phyloP scores from a whole-genome alignment of 2,113 vertebrate genomes.

The Neogale vison region DNA sequence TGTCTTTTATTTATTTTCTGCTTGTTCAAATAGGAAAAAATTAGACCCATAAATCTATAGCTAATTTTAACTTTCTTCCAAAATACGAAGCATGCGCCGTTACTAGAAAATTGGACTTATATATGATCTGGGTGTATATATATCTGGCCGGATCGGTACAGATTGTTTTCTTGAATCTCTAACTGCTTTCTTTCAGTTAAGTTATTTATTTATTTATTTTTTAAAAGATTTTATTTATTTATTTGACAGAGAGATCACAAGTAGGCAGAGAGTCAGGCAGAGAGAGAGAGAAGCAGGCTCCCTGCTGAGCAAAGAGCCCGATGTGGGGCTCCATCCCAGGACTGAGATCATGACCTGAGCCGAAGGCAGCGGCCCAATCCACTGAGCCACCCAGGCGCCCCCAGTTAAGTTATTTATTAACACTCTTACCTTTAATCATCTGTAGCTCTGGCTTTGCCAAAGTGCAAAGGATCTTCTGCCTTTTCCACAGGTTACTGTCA shows the following conservation, averaged over 20 bases:
- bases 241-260: no score
- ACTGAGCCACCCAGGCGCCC: no score
- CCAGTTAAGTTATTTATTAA: not conserved
- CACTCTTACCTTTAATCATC: not conserved
- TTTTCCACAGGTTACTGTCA: not conserved
- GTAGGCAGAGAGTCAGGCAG: no score
- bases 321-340: no score
- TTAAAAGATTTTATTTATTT: no score
- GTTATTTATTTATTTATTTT: slow-evolving; percentile 32
- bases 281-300: no score
- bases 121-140: not conserved
- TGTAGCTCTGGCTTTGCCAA: not conserved
- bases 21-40: not conserved
- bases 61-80: slow-evolving; percentile 38
- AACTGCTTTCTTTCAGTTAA: not conserved
- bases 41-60: not conserved
- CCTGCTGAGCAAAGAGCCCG: no score
- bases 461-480: not conserved
- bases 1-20: slow-evolving; percentile 18
- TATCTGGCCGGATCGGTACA: not conserved
- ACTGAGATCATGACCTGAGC: no score
- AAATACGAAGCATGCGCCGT: not conserved
- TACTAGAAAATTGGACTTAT: slow-evolving; percentile 15
- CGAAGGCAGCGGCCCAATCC: no score
- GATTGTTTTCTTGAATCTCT: not conserved